These are phyloP conservation scores for Isichthys henryi DNA, from an alignment of 2,113 vertebrate species.

Conservation along the genomic window DNA sequence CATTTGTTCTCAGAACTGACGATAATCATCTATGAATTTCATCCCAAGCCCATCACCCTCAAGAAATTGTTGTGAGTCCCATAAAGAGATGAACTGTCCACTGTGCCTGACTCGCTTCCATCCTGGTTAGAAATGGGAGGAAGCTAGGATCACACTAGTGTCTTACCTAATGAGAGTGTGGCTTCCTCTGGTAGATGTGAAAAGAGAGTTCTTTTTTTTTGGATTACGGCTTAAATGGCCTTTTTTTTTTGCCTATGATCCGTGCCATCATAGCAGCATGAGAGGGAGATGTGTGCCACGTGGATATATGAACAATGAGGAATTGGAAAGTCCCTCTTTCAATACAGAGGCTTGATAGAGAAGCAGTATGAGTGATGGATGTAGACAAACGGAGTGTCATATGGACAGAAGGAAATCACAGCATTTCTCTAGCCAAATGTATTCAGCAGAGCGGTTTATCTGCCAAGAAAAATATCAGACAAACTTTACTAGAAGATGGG, in stretches of 20 bases:
- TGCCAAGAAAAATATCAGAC: neutral
- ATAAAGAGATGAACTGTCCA: neutral
- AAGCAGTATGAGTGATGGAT: neutral
- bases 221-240: neutral
- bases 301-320: neutral
- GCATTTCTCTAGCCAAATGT: neutral
- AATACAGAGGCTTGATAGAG: neutral
- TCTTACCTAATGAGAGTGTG: neutral
- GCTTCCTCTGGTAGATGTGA: neutral
- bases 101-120: slow-evolving; percentile 16
- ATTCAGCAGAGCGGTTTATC: neutral
- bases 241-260: neutral
- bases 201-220: neutral
- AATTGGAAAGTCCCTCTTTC: neutral
- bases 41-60: neutral
- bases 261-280: neutral
- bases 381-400: neutral
- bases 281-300: neutral
- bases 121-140: slow-evolving; percentile 22
- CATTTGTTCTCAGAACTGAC: neutral
- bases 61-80: neutral
- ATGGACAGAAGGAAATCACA: neutral
- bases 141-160: slow-evolving; percentile 24
- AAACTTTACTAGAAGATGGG: neutral
- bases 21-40: neutral